Evolutionary conservation across 64 coral and sea anemone genomes (phyloP).

Genomic region (Dendrophyllia cribrosa): DNA sequence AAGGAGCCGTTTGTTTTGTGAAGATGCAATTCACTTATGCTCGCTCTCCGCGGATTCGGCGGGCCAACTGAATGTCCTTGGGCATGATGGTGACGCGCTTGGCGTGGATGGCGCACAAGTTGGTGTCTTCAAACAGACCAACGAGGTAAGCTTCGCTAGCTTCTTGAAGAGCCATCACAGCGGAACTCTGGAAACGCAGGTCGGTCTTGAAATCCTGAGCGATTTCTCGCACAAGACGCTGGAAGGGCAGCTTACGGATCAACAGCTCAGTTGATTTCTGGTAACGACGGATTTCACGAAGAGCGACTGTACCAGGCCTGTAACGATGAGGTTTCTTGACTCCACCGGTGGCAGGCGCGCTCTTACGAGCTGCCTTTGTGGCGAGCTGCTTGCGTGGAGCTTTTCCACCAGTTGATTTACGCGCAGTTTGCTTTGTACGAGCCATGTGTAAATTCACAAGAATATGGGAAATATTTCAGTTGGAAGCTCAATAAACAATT

Average conservation of each 20-base stretch:
- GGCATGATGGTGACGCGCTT: conserved; percentile 99
- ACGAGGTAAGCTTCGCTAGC: conserved; percentile 91
- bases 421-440: conserved; percentile 78
- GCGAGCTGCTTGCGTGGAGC: conserved; percentile 79
- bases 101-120: conserved; percentile 98
- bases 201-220: conserved; percentile 96
- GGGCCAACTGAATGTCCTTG: conserved; percentile 89
- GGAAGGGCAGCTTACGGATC: conserved; percentile 94
- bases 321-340: conserved; percentile 95
- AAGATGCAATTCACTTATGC: conserved; percentile 4
- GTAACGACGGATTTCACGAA: conserved; percentile 96
- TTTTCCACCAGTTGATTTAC: conserved; percentile 80
- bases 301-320: conserved; percentile 93
- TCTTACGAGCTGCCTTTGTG: conserved; percentile 82
- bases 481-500: too few relatives aligned
- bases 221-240: conserved; percentile 93
- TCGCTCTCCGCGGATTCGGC: conserved; percentile 85
- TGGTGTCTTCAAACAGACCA: conserved; percentile 98
- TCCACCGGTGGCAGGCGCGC: conserved; percentile 77
- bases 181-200: conserved; percentile 88
- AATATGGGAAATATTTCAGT: too few relatives aligned
- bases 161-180: conserved; percentile 92
- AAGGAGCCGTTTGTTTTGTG: conserved; percentile 49
- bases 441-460: conserved; percentile 10
- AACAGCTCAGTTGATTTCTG: conserved; percentile 92